These are phyloP conservation scores for Cynaeus angustus DNA, from an alignment of 2,888 invertebrate species.

Conservation along the genomic window DNA sequence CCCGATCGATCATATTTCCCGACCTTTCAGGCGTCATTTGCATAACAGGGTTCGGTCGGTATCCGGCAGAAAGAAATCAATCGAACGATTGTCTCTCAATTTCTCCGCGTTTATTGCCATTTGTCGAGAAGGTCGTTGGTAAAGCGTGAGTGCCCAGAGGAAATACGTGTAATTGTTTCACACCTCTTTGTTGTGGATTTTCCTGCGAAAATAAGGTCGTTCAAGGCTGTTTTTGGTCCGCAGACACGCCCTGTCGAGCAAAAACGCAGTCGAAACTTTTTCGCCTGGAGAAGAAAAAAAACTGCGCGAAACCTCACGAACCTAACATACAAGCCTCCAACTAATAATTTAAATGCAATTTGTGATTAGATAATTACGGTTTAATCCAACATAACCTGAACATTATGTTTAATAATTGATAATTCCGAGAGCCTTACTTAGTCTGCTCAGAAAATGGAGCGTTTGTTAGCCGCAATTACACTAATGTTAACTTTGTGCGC, in stretches of 20 bases:
- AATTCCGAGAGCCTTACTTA: slow-evolving; percentile 50
- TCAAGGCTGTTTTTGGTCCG: slow-evolving; percentile 36
- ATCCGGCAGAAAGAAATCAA: slow-evolving; percentile 41
- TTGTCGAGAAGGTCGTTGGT: slow-evolving; percentile 44
- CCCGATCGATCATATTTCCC: slow-evolving; percentile 39
- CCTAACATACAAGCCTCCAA: slow-evolving; percentile 43
- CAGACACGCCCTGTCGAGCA: not conserved
- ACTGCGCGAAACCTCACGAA: slow-evolving; percentile 39
- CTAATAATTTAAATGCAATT: slow-evolving; percentile 61
- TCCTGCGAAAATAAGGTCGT: slow-evolving; percentile 46
- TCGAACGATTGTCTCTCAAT: slow-evolving; percentile 18
- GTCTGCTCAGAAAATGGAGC: slow-evolving; percentile 48
- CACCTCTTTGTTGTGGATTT: slow-evolving; percentile 44
- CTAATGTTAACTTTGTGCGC: slow-evolving; percentile 49
- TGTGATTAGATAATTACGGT: slow-evolving; percentile 58
- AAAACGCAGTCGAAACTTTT: slow-evolving; percentile 19
- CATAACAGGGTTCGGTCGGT: slow-evolving; percentile 37
- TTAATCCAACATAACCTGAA: slow-evolving; percentile 55
- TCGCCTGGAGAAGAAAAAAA: slow-evolving; percentile 35
- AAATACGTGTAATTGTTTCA: slow-evolving; percentile 41
- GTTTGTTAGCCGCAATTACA: slow-evolving; percentile 54
- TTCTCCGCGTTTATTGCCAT: slow-evolving; percentile 39
- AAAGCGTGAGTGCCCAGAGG: slow-evolving; percentile 48
- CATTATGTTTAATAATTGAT: slow-evolving; percentile 59
- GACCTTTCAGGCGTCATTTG: slow-evolving; percentile 43